Conservation (phyloP, 2,888 invertebrate species). For the Cerastoderma edule region DNA sequence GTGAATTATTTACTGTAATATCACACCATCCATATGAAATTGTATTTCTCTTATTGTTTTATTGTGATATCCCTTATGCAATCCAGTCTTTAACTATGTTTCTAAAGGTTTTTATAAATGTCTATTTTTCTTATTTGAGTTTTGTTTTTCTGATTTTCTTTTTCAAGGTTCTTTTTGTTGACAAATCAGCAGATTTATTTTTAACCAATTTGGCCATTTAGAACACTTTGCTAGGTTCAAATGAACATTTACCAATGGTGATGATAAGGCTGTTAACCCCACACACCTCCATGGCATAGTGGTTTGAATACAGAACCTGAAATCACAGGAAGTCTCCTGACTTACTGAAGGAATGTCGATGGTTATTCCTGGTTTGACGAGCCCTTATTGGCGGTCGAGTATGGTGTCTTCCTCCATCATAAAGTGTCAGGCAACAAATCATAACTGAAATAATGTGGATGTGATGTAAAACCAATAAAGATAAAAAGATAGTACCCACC, state of each 20-base stretch:
- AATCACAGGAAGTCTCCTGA: not conserved
- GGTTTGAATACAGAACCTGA: not conserved
- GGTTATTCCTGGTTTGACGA: too few relatives aligned
- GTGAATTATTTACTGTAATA: not conserved
- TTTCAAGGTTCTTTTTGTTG: not conserved
- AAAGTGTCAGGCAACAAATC: too few relatives aligned
- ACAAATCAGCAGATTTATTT: not conserved
- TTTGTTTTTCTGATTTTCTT: not conserved
- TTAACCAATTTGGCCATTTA: not conserved
- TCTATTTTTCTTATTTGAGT: not conserved
- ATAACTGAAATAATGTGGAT: too few relatives aligned
- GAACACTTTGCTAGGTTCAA: not conserved
- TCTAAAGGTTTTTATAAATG: not conserved
- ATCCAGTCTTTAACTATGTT: not conserved
- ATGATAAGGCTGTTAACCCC: not conserved
- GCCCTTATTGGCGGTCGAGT: too few relatives aligned
- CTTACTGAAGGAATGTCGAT: not conserved
- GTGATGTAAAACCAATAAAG: too few relatives aligned
- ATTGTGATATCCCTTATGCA: constrained; percentile 4
- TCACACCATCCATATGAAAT: not conserved
- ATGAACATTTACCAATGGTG: not conserved
- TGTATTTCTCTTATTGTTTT: not conserved
- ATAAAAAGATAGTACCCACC: too few relatives aligned
- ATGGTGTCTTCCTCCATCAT: too few relatives aligned
- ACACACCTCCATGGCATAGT: not conserved